Evolutionary conservation across 2,113 vertebrate species (phyloP).

Genomic region (Grammomys dolichurus): DNA sequence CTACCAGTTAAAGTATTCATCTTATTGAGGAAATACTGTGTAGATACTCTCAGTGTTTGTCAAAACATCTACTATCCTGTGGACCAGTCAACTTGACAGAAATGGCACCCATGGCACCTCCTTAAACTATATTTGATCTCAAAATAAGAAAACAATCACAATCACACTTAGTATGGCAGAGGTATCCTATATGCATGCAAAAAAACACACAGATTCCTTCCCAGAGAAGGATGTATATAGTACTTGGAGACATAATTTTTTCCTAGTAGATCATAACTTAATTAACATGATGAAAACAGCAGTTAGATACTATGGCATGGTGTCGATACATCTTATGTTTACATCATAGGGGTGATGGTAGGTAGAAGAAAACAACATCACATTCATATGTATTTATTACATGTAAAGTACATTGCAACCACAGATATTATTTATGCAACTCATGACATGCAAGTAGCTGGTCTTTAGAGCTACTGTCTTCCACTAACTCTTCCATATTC

Average conservation of each 20-base stretch:
- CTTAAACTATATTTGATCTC: neutral
- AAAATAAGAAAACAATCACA: neutral
- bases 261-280: neutral
- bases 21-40: neutral
- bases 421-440: neutral
- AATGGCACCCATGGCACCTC: neutral
- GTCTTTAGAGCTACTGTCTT: neutral
- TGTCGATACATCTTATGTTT: neutral
- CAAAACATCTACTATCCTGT: neutral
- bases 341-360: neutral
- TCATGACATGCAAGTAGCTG: neutral
- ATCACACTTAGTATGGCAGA: neutral
- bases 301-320: neutral
- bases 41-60: neutral
- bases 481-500: neutral
- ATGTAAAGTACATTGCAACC: neutral
- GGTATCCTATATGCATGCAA: neutral
- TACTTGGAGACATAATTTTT: neutral
- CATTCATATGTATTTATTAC: no score
- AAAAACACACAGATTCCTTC: neutral
- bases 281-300: neutral
- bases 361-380: neutral
- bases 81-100: neutral
- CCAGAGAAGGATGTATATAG: neutral
- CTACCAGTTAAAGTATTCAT: neutral